A percentile compares a stretch with the other conserved stretches of the same genome.
phyloP scores from a whole-genome alignment of 2,797 vertebrate species.

The Leptodactylus fallax region DNA sequence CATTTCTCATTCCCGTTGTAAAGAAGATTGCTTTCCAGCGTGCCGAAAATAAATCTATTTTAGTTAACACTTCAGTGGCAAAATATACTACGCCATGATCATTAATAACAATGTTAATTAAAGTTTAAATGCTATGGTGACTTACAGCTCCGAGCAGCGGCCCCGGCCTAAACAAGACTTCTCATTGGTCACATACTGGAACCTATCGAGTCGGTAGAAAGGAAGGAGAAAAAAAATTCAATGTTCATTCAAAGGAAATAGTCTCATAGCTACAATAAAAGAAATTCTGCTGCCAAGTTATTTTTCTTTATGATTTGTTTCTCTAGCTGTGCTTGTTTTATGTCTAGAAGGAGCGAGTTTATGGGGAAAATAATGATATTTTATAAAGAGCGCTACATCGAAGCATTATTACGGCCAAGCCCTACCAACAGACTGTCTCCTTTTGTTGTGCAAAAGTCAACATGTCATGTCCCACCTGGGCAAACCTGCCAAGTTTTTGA shows the following conservation, averaged over 20 bases:
- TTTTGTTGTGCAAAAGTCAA: slow-evolving; percentile 77
- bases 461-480: slow-evolving; percentile 76
- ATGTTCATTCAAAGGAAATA: slow-evolving; percentile 42
- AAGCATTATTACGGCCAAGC: slow-evolving; percentile 70
- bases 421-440: slow-evolving; percentile 74
- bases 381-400: slow-evolving; percentile 73
- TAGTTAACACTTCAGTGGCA: slow-evolving; percentile 61
- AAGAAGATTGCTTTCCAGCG: slow-evolving; percentile 53
- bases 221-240: slow-evolving; percentile 15
- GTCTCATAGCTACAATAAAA: slow-evolving; percentile 57
- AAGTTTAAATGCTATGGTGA: slow-evolving; percentile 54
- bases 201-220: background rate
- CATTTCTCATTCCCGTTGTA: slow-evolving; percentile 53
- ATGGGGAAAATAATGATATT: slow-evolving; percentile 69
- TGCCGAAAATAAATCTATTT: slow-evolving; percentile 63
- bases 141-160: slow-evolving; percentile 27
- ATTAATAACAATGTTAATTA: slow-evolving; percentile 61
- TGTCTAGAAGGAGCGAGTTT: slow-evolving; percentile 70
- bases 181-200: slow-evolving; percentile 12
- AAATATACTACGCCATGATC: slow-evolving; percentile 51
- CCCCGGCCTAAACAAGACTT: slow-evolving; percentile 17
- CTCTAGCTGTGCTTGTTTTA: slow-evolving; percentile 71
- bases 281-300: slow-evolving; percentile 57
- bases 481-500: slow-evolving; percentile 78
- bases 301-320: slow-evolving; percentile 69